These are phyloP conservation scores for Drosophila conformis DNA, from an alignment of 2,888 invertebrate species.

Conservation along the genomic window DNA sequence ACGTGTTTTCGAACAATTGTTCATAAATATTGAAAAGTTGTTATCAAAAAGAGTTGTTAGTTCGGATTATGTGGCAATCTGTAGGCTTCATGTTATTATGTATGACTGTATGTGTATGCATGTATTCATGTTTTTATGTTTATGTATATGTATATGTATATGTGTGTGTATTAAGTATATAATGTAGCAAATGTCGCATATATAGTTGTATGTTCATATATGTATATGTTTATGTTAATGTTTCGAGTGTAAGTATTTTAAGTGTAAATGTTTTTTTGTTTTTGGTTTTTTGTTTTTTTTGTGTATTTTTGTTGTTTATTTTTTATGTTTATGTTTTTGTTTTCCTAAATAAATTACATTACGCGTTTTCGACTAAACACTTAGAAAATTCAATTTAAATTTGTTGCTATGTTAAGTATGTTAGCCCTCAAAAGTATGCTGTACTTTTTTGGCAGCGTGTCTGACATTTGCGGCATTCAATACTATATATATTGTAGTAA, in stretches of 20 bases:
- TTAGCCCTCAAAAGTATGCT: slow-evolving; percentile 56
- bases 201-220: slow-evolving; percentile 29
- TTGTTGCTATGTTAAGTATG: slow-evolving; percentile 59
- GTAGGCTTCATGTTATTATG: slow-evolving; percentile 66
- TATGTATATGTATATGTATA: slow-evolving; percentile 36
- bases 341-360: slow-evolving; percentile 53
- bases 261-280: slow-evolving; percentile 47
- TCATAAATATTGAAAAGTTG: slow-evolving; percentile 62
- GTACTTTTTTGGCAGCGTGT: slow-evolving; percentile 36
- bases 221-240: slow-evolving; percentile 43
- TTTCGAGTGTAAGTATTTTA: slow-evolving; percentile 51
- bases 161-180: slow-evolving; percentile 49
- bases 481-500: slow-evolving; percentile 1
- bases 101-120: slow-evolving; percentile 56
- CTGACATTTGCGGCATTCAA: slow-evolving; percentile 66
- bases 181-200: slow-evolving; percentile 37
- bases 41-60: slow-evolving; percentile 66
- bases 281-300: background rate
- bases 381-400: slow-evolving; percentile 74
- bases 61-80: slow-evolving; percentile 71
- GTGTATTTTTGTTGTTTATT: slow-evolving; percentile 30
- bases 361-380: slow-evolving; percentile 72
- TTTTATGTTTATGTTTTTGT: slow-evolving; percentile 34
- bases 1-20: slow-evolving; percentile 61
- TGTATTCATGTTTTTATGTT: slow-evolving; percentile 36